Conservation (phyloP, 1,140 invertebrate genomes). For the Geopemphigus sp. region DNA sequence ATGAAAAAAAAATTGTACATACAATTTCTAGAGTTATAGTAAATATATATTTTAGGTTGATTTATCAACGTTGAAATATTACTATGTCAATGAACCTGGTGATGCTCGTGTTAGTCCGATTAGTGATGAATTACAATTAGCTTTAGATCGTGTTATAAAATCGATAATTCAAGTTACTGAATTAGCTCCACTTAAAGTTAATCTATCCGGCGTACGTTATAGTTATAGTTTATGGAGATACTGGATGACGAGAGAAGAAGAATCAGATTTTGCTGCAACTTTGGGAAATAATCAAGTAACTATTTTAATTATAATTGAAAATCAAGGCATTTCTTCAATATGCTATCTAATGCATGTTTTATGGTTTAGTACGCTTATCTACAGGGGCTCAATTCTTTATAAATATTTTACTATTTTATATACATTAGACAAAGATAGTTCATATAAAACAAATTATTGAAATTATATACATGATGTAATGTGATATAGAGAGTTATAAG, state of each 20-base stretch:
- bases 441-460: too few relatives aligned
- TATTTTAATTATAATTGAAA: slow-evolving; percentile 42
- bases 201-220: slow-evolving; percentile 63
- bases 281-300: slow-evolving; percentile 63
- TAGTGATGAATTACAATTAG: slow-evolving; percentile 64
- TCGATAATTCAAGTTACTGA: slow-evolving; percentile 57
- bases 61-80: slow-evolving; percentile 69
- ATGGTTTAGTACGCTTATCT: too few relatives aligned
- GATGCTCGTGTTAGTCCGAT: slow-evolving; percentile 70
- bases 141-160: slow-evolving; percentile 62
- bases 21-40: too few relatives aligned
- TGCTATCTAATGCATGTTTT: too few relatives aligned
- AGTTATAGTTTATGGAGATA: slow-evolving; percentile 70
- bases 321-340: background rate
- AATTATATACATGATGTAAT: too few relatives aligned
- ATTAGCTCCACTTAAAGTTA: slow-evolving; percentile 55
- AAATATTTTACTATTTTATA: too few relatives aligned
- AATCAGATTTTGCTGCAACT: slow-evolving; percentile 62
- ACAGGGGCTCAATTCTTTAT: too few relatives aligned
- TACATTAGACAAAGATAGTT: too few relatives aligned
- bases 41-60: slow-evolving; percentile 58
- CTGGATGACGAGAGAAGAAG: slow-evolving; percentile 70
- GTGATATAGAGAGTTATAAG: too few relatives aligned
- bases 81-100: slow-evolving; percentile 71
- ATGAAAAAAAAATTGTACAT: too few relatives aligned